Conservation (phyloP, 1,140 invertebrate genomes). For the Drosophila fuyamai region DNA sequence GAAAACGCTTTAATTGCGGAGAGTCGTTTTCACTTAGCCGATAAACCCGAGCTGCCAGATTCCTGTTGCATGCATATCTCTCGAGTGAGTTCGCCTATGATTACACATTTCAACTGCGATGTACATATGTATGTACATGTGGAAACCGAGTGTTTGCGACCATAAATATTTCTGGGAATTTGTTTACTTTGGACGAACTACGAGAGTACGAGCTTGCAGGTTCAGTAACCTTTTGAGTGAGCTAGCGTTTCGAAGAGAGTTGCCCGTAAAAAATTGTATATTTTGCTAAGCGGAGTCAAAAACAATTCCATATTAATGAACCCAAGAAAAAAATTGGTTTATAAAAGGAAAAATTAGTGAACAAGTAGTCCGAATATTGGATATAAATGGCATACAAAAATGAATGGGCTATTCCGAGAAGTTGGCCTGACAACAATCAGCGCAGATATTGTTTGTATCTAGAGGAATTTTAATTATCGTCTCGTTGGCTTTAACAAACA, state of each 20-base stretch:
- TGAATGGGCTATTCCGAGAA: constrained; percentile 35
- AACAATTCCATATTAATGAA: constrained; percentile 42
- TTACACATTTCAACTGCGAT: constrained; percentile 12
- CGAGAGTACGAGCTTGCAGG: constrained; percentile 10
- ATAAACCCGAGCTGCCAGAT: constrained; percentile 28
- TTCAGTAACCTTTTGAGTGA: constrained; percentile 41
- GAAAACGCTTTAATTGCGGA: constrained; percentile 27
- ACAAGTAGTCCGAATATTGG: constrained; percentile 42
- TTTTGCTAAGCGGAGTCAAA: constrained; percentile 35
- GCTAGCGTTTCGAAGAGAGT: constrained; percentile 26
- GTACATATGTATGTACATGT: constrained; percentile 4
- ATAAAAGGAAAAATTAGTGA: constrained; percentile 30
- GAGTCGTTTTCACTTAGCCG: constrained; percentile 33
- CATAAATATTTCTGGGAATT: constrained; percentile 42
- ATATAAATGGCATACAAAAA: constrained; percentile 27
- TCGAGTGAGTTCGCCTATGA: constrained; percentile 2
- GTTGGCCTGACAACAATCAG: constrained; percentile 39
- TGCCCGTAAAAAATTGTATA: constrained; percentile 21
- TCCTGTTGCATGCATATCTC: constrained; percentile 17
- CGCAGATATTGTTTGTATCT: constrained; percentile 37
- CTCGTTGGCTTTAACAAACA: constrained; percentile 33
- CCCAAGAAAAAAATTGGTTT: constrained; percentile 19
- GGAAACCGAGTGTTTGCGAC: constrained; percentile 12
- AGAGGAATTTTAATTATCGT: constrained; percentile 45
- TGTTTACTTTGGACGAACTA: constrained; percentile 21